A percentile compares a stretch with the other conserved stretches of the same genome.
These are phyloP conservation scores for Hylomyscus alleni DNA, from an alignment of 2,797 vertebrate species.

Conservation along the genomic window DNA sequence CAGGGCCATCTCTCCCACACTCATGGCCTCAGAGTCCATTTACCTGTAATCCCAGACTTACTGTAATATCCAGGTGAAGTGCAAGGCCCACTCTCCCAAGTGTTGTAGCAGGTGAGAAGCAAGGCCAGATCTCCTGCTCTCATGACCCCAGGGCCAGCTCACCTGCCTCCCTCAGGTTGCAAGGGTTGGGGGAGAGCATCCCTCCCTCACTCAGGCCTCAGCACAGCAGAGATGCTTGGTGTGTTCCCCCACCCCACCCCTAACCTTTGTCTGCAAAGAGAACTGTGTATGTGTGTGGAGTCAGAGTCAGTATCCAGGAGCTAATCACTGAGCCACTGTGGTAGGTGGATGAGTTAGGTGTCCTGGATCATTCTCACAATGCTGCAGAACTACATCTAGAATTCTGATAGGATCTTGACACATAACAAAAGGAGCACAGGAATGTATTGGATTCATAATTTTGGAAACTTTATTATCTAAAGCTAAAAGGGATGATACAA, in stretches of 20 bases:
- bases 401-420: not conserved
- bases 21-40: not conserved
- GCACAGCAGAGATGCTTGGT: not conserved
- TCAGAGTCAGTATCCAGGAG: not conserved
- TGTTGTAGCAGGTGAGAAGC: not conserved
- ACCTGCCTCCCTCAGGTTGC: too few relatives aligned
- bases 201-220: not conserved
- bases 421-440: slow-evolving; percentile 3
- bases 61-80: not conserved
- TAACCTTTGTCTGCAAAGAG: not conserved
- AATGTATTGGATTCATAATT: slow-evolving; percentile 34
- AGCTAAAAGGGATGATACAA: slow-evolving; percentile 76
- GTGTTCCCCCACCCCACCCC: not conserved
- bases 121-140: too few relatives aligned
- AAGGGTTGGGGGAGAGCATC: not conserved
- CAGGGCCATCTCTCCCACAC: not conserved
- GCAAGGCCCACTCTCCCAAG: not conserved
- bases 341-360: not conserved
- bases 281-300: not conserved
- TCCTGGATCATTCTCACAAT: not conserved
- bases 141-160: too few relatives aligned
- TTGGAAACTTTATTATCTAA: slow-evolving; percentile 86
- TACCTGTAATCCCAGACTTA: not conserved
- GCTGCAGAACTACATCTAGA: not conserved
- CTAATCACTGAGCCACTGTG: not conserved